phyloP scores from a whole-genome alignment of 2,113 vertebrate genomes.

The Spea bombifrons region DNA sequence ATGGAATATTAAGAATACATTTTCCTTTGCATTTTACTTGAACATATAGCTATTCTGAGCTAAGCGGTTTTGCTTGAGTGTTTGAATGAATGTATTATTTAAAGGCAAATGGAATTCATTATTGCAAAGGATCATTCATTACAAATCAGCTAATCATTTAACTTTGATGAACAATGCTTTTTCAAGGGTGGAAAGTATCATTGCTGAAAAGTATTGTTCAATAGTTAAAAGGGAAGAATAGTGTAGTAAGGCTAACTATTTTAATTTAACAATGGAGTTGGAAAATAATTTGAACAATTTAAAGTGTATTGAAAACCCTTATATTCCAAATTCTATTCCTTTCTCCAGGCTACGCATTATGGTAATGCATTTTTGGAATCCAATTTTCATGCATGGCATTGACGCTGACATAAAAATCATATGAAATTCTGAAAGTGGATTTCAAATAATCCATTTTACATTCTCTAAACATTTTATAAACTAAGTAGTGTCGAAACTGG shows the following conservation, averaged over 20 bases:
- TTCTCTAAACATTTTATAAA: neutral
- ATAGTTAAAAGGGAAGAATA: neutral
- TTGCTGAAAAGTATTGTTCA: neutral
- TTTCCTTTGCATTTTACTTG: too few relatives aligned
- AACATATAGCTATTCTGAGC: too few relatives aligned
- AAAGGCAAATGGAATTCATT: too few relatives aligned
- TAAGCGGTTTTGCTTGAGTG: too few relatives aligned
- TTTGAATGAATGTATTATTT: too few relatives aligned
- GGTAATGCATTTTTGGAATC: neutral
- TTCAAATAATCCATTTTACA: neutral
- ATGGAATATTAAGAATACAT: too few relatives aligned
- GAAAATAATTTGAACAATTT: neutral
- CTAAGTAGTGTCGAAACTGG: neutral
- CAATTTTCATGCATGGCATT: neutral
- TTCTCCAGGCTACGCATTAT: constrained; percentile 2
- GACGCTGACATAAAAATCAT: neutral
- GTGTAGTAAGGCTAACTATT: neutral
- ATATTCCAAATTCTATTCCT: neutral
- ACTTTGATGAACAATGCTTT: too few relatives aligned
- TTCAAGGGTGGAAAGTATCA: neutral
- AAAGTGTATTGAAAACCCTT: neutral
- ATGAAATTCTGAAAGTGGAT: neutral
- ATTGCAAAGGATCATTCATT: too few relatives aligned
- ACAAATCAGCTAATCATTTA: too few relatives aligned
- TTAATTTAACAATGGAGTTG: neutral